These are phyloP conservation scores for Aldabrachelys gigantea DNA, from an alignment of 2,113 vertebrate genomes.

Conservation along the genomic window DNA sequence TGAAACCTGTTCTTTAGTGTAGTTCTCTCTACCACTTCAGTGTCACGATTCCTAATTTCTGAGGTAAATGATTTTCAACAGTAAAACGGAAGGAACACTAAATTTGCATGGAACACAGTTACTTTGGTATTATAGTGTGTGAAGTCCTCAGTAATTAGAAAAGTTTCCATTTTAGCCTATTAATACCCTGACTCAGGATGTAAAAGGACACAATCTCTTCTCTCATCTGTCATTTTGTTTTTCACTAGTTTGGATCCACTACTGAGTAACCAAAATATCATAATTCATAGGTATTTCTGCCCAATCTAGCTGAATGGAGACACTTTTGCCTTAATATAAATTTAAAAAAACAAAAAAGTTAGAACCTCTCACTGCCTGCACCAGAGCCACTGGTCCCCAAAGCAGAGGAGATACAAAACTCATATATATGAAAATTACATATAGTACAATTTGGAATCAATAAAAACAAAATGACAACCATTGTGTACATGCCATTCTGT, in stretches of 20 bases:
- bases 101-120: not conserved
- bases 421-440: not conserved
- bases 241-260: not conserved
- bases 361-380: not conserved
- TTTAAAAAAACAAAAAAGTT: not conserved
- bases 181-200: not conserved
- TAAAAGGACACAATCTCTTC: not conserved
- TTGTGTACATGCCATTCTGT: not conserved
- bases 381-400: not conserved
- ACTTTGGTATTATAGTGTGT: not conserved
- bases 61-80: not conserved
- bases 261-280: conserved; percentile 5
- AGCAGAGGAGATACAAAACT: not conserved
- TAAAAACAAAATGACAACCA: not conserved
- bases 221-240: conserved; percentile 2
- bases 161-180: not conserved
- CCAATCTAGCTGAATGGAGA: not conserved
- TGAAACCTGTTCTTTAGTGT: not conserved
- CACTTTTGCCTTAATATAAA: not conserved
- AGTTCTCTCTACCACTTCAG: not conserved
- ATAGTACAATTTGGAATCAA: not conserved
- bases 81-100: not conserved
- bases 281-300: not conserved
- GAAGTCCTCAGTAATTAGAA: not conserved
- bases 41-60: not conserved